Conservation (phyloP, 2,113 vertebrate genomes). For the Notothenia coriiceps region DNA sequence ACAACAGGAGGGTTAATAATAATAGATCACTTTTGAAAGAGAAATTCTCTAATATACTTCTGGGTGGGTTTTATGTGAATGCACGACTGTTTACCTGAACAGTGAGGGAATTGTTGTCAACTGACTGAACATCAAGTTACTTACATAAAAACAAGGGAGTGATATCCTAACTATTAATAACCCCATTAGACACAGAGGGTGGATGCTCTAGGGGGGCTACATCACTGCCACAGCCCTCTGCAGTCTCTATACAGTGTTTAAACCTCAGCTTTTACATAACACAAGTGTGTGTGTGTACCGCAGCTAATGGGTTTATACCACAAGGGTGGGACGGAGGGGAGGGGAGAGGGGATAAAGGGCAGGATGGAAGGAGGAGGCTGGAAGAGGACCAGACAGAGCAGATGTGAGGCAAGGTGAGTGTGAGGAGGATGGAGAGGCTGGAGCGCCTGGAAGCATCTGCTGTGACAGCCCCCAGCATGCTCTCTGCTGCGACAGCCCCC, state of each 20-base stretch:
- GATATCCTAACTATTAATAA: slow-evolving; percentile 58
- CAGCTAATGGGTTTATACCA: slow-evolving; percentile 72
- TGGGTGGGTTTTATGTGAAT: not conserved
- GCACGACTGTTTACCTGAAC: not conserved
- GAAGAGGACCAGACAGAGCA: slow-evolving; percentile 66
- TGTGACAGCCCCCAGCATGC: slow-evolving; percentile 42
- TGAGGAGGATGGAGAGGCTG: slow-evolving; percentile 27
- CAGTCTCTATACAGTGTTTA: slow-evolving; percentile 50
- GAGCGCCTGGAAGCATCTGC: slow-evolving; percentile 60
- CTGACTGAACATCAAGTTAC: slow-evolving; percentile 18
- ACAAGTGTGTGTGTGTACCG: slow-evolving; percentile 19
- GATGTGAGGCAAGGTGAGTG: slow-evolving; percentile 62
- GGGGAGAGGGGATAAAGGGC: slow-evolving; percentile 48
- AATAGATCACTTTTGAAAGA: too few species aligned
- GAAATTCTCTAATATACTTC: too few species aligned
- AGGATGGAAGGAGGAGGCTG: slow-evolving; percentile 49
- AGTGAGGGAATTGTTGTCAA: slow-evolving; percentile 8
- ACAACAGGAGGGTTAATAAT: too few species aligned
- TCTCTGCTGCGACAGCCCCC: slow-evolving; percentile 55
- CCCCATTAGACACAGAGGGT: slow-evolving; percentile 46
- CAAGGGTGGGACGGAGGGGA: slow-evolving; percentile 52
- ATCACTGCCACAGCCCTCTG: slow-evolving; percentile 40
- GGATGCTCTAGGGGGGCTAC: slow-evolving; percentile 39
- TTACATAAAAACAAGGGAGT: slow-evolving; percentile 35
- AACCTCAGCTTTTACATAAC: slow-evolving; percentile 65